Conservation (phyloP, 2,888 invertebrate species). For the Thera britannica region DNA sequence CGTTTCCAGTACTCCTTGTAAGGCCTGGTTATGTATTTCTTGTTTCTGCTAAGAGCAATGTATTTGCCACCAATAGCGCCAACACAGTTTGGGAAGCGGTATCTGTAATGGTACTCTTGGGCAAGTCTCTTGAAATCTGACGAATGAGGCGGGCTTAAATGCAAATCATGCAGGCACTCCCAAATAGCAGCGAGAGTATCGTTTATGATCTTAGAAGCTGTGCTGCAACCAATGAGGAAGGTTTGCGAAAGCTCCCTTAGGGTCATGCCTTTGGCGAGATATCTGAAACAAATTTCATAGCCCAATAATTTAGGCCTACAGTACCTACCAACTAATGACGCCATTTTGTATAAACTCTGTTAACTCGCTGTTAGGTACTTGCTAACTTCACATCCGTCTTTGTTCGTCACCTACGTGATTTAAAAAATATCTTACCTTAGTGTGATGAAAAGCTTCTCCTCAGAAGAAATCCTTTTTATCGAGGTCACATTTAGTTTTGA, state of each 20-base stretch:
- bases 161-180: constrained; percentile 19
- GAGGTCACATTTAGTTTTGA: constrained; percentile 7
- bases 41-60: constrained; percentile 20
- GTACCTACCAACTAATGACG: too few species aligned
- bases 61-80: constrained; percentile 40
- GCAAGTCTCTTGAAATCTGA: constrained; percentile 25
- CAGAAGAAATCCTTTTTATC: constrained; percentile 27
- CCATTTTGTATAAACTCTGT: too few species aligned
- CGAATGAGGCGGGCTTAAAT: constrained; percentile 22
- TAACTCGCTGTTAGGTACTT: too few species aligned
- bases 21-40: constrained; percentile 3
- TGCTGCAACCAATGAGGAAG: constrained; percentile 23
- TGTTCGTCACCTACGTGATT: too few species aligned
- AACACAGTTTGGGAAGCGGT: constrained; percentile 40
- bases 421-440: constrained; percentile 28
- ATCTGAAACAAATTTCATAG: constrained; percentile 27
- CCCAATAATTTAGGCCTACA: background rate
- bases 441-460: constrained; percentile 36
- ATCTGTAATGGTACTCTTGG: constrained; percentile 28
- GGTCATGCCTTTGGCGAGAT: constrained; percentile 30
- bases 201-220: constrained; percentile 26
- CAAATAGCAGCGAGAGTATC: constrained; percentile 28
- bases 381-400: background rate
- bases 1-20: constrained; percentile 12
- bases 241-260: constrained; percentile 26